Base-by-base conservation (phyloP, 2,113 vertebrate genomes). In the Bombycilla garrulus region DNA sequence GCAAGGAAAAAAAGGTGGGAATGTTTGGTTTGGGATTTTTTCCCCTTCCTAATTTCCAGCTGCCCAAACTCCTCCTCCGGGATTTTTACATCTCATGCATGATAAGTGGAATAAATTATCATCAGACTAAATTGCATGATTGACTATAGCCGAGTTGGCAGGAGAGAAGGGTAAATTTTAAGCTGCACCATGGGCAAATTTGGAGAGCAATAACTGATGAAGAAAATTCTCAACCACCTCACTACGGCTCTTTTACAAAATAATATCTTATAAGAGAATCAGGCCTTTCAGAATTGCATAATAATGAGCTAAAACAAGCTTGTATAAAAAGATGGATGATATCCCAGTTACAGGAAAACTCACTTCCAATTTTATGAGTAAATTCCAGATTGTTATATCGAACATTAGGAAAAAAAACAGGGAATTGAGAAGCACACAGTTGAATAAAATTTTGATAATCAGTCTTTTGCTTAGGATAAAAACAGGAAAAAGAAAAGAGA, bases 51-150 rank as follows among this genome's bases (percentile, higher is more conserved):
- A 82, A 88, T 80, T 96, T 93, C 90, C 56, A 94, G 54, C 61
- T 45, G 48, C 31, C 38, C 31, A 64, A 67, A 56, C 36, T 78
- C 70, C n/a, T 73, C 64, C 56, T 78, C 31, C 67, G 64, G 69
- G 67, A 23, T 67, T 90, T 94, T 94, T 74, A 80, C n/a, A 78
- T 90, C 82, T 83, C 76, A 48, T 73, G 79, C 58, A 78, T 92
- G 76, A 64, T 92, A 93, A 53, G 31, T 78, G 82, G 64, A 95
- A 96, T 92, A 95, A 96, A 93, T 88, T 86, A 83, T 88, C 73
- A 69, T 79, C 54, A 74, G 42, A 38, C 51, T 90, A 92, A 90
- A 83, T 35, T 56, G 44, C 25, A 13, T 65, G 38, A 70, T 92
- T 76, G 86, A 89, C 50, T 71, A 31, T 22, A 64, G 54, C 47